Base-by-base conservation (phyloP, 2,797 vertebrate species). In the Urophycis tenuis region DNA sequence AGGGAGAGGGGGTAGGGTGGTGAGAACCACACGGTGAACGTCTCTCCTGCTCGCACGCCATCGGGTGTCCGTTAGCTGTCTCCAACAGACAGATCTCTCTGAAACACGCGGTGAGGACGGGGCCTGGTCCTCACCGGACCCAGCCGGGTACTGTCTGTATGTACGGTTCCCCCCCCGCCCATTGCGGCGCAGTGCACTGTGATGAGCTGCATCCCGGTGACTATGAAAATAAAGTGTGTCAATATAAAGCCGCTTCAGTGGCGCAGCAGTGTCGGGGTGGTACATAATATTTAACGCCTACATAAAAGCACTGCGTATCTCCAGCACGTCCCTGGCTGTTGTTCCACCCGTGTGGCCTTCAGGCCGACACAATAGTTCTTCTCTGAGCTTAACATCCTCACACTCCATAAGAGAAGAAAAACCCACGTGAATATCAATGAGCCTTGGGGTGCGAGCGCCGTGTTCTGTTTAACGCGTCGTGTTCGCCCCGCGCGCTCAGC, bases 391-490 rank as follows among this genome's bases (percentile, higher is more conserved):
- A 67, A 30, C 60, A 29, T 30, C 60, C 25, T 25, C 25, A 3
- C 10, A 67, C 60, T n/a, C 53, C 53, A 60, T 60, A 25, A 36
- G 9, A 36, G 35, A 60, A 60, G 3, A 67, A 67, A n/a, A n/a
- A n/a, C n/a, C n/a, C n/a, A 67, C 60, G 60, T 67, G 60, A 67
- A 67, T 67, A 67, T 67, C 60, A 67, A 67, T 30, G 60, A 67
- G 25, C 60, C 4, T 29, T 10, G 8, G 14, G 4, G 9, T 25
- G 10, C 10, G 25, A 29, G n/a, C 60, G 29, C 25, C 29, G n/a
- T 3, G 53, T 25, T 60, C 25, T 25, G 7, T 0, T 29, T 29
- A 67, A 29, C 12, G 60, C 60, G 2, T 29, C 25, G 53, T 67
- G 29, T 67, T 12, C 25, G 6, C 12, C 12, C 25, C 0, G 25